Conservation (phyloP, 1,140 invertebrate species). For the Apis cerana region DNA sequence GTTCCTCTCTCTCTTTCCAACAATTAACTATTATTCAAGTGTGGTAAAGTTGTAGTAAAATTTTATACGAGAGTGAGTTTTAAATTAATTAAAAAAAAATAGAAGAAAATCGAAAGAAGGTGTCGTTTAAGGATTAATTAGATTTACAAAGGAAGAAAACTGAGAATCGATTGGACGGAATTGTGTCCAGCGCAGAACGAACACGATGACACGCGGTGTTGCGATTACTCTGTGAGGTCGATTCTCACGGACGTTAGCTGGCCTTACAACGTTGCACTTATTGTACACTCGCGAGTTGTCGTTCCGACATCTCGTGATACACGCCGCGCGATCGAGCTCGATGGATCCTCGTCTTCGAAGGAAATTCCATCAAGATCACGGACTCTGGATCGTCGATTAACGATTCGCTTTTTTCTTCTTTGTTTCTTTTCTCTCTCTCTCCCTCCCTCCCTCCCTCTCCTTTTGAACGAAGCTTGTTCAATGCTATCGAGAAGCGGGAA, state of each 20-base stretch:
- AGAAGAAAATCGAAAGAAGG: neutral
- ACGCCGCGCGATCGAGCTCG: slow-evolving; percentile 17
- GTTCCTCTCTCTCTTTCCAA: too few species aligned
- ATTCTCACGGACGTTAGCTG: slow-evolving; percentile 63
- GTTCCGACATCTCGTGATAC: slow-evolving; percentile 33
- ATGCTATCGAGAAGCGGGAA: neutral
- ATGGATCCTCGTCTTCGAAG: slow-evolving; percentile 40
- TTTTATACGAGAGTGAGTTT: too few species aligned
- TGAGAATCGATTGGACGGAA: neutral
- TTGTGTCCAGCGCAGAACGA: slow-evolving; percentile 38
- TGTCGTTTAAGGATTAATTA: too few species aligned
- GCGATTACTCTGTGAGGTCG: slow-evolving; percentile 63
- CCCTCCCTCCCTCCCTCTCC: too few species aligned
- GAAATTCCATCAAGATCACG: slow-evolving; percentile 58
- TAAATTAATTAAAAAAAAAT: neutral
- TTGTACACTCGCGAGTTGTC: slow-evolving; percentile 31
- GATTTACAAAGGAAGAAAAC: too few species aligned
- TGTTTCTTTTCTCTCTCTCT: neutral
- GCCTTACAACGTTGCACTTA: slow-evolving; percentile 58
- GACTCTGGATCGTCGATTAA: slow-evolving; percentile 37
- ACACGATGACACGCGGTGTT: slow-evolving; percentile 50
- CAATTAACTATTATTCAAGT: too few species aligned
- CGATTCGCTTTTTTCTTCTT: neutral
- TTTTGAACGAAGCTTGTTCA: slow-evolving; percentile 9
- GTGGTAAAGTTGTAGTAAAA: too few species aligned